Base-by-base conservation (phyloP, 2,888 invertebrate genomes). In the Pseudococcus longispinus region DNA sequence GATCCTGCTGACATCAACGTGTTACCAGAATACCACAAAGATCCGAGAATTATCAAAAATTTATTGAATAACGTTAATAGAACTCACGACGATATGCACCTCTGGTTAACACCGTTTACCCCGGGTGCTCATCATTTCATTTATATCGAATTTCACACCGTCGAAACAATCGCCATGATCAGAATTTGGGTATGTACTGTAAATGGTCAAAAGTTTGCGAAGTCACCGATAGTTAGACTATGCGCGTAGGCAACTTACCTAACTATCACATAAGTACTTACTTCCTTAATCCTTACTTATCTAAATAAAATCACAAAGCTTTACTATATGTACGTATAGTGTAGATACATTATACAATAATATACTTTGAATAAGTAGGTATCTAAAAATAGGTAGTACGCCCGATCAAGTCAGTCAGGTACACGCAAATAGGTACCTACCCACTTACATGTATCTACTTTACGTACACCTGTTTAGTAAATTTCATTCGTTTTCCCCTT, bases 61-160 rank as follows among this genome's bases (percentile, higher is more conserved):
- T 90, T 96, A 32, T 91, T 94, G 29, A 95, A 95, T 89, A 95
- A 95, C 0, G 92, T 94, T 6, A 94, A 95, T 89, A 91, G 94
- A 70, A 95, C 96, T 0, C 92, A 94, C 87, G 95, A 96, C 90
- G 96, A 96, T 90, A 92, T 93, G 60, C 95, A 96, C 91, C 92
- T 95, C 89, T 96, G 96, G 96, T 91, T 94, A 26, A 92, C 94
- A 29, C 94, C 94, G 3, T 94, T 93, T 89, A 93, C 93, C 3
- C 90, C 91, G 3, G 92, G 92, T n/a, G 91, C 91, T 6, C 92
- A 94, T 84, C 93, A 95, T 89, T 92, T 92, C 2, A 91, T 96
- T 88, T 92, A 92, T 87, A 90, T 95, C 46, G 90, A 89, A 46
- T 93, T 96, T 89, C 91, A 92, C 20, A 91, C 92, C 84, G 90